These are phyloP conservation scores for Lepisosteus osseus DNA, from an alignment of 2,113 vertebrate genomes.

Conservation along the genomic window DNA sequence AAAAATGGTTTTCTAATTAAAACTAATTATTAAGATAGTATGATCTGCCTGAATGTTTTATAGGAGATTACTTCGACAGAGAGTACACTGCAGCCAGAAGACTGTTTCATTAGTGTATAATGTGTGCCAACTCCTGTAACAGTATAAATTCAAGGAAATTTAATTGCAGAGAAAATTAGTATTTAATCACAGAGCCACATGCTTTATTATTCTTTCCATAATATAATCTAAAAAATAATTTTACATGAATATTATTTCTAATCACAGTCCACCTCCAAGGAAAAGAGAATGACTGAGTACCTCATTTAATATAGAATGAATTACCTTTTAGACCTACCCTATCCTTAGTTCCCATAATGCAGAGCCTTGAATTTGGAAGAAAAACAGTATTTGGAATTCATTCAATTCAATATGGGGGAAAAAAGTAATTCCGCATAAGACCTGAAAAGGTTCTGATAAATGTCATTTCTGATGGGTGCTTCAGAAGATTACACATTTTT, in stretches of 20 bases:
- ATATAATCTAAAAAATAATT: conserved; percentile 14
- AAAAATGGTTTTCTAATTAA: conserved; percentile 1
- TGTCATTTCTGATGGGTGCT: neutral
- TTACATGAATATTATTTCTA: conserved; percentile 30
- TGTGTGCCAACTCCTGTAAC: neutral
- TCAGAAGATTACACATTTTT: neutral
- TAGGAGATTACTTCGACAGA: neutral
- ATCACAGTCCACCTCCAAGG: conserved; percentile 42
- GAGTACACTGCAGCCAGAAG: neutral
- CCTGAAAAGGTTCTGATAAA: neutral
- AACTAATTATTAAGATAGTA: conserved; percentile 6
- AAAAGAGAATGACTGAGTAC: conserved; percentile 47
- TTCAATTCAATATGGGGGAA: neutral
- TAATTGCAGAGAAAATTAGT: conserved; percentile 18
- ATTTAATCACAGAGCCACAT: conserved; percentile 15
- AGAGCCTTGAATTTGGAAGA: neutral
- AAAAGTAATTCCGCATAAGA: conserved; percentile 8
- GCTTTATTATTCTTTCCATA: conserved; percentile 17
- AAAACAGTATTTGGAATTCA: conserved; percentile 6
- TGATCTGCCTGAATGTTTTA: neutral
- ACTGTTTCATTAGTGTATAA: neutral
- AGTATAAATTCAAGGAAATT: conserved; percentile 13
- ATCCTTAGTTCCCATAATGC: conserved; percentile 35
- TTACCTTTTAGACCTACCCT: conserved; percentile 52
- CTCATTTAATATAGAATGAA: conserved; percentile 53